Evolutionary conservation across 2,797 vertebrate species (phyloP).

Genomic region (Myioborus miniatus): DNA sequence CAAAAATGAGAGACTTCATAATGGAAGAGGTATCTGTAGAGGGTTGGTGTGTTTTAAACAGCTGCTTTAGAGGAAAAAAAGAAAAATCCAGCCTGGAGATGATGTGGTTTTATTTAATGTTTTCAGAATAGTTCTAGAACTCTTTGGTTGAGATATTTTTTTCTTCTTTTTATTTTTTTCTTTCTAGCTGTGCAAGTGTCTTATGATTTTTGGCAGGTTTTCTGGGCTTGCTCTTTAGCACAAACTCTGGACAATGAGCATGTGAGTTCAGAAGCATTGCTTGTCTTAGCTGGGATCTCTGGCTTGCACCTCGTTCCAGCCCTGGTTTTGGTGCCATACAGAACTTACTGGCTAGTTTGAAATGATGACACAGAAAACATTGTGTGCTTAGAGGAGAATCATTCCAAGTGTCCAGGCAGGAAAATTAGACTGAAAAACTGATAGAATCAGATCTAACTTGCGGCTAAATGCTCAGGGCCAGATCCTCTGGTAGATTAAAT

Average conservation of each 20-base stretch:
- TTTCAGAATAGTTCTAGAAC: conserved; percentile 13
- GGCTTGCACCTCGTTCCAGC: conserved; percentile 24
- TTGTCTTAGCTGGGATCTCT: conserved; percentile 59
- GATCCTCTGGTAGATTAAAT: conserved; percentile 3
- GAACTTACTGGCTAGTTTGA: conserved; percentile 16
- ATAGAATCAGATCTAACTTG: conserved; percentile 34
- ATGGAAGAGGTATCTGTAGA: not conserved
- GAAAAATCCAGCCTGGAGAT: not conserved
- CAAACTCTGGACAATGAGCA: not conserved
- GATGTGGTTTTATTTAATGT: not conserved
- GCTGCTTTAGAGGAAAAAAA: not conserved
- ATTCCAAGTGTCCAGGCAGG: conserved; percentile 3
- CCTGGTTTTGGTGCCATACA: conserved; percentile 28
- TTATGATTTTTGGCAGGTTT: conserved; percentile 33
- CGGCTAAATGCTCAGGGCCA: not conserved
- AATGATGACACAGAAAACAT: conserved; percentile 19
- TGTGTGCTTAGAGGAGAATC: not conserved
- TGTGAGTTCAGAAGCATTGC: conserved; percentile 24
- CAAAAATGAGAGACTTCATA: not conserved
- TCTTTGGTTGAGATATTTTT: not conserved
- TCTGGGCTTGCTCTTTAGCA: conserved; percentile 13
- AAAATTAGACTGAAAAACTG: not conserved
- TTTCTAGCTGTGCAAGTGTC: not conserved
- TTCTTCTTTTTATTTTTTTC: not conserved
- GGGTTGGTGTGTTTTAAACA: not conserved